Base-by-base conservation (phyloP, 2,888 invertebrate species). In the Drosophila nigricruria region DNA sequence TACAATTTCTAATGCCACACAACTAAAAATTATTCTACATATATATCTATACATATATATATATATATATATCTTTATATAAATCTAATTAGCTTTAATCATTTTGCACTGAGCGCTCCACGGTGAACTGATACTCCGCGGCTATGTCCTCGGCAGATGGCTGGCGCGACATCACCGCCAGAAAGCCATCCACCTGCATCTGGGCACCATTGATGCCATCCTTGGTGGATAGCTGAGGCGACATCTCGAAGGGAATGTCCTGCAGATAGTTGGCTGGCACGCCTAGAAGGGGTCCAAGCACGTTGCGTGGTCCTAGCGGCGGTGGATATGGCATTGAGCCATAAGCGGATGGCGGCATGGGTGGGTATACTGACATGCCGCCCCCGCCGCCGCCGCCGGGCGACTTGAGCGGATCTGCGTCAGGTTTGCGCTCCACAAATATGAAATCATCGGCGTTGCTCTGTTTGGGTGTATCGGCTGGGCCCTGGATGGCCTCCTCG, bases 41-140 rank as follows among this genome's bases (percentile, higher is more conserved):
- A 50, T 14, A 8, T 42, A 49, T 47, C 20, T 56, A 25, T 30
- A 25, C n/a, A 20, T 45, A 42, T 42, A 12, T 42, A 42, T 30
- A 40, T 25, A 52, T 16, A 14, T 43, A 42, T 53, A 14, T 59
- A n/a, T n/a, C n/a, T n/a, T n/a, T n/a, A 34, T 30, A 43, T 30
- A 20, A 18, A 25, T 56, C 20, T 38, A 67, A 56, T 34, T 42
- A 58, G 25, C n/a, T 23, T 40, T 52, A 62, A 38, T 92, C 92
- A 63, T 85, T 91, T 62, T 91, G 89, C 64, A 92, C 82, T 5
- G 91, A 89, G 10, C 91, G 86, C 67, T 92, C 92, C 62, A 92
- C 59, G 10, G 81, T 69, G 69, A 92, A 92, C 42, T 82, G 89
- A 45, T 92, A 92, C 23, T 91, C 91, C 3, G 91, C 88, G 20